Evolutionary conservation across 35 echinoderm and acorn worm species (phyloP).

Genomic region (Lytechinus pictus): DNA sequence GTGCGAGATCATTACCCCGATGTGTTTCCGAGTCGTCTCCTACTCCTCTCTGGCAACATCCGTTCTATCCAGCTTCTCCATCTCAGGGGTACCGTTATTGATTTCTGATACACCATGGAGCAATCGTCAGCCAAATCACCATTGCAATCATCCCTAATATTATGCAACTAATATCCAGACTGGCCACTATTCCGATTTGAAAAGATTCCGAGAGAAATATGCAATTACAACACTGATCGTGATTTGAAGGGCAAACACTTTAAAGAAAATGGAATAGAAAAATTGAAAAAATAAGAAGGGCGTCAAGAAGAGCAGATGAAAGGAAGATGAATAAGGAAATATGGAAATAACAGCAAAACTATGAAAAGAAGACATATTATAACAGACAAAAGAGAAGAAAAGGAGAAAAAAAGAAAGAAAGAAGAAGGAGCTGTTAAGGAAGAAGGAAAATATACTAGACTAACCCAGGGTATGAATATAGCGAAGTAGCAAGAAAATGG

Average conservation of each 20-base stretch:
- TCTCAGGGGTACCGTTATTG: background rate
- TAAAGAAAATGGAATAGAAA: background rate
- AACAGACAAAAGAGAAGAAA: no score
- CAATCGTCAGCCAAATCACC: background rate
- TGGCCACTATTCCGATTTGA: background rate
- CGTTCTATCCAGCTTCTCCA: background rate
- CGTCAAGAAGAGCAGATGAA: background rate
- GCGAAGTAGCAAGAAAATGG: no score
- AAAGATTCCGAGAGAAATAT: background rate
- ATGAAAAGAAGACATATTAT: background rate
- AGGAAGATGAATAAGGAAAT: background rate
- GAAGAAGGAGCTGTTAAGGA: no score
- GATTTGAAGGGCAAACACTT: background rate
- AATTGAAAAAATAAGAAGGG: background rate
- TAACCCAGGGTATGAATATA: no score
- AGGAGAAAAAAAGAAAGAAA: no score
- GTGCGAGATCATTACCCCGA: slow-evolving; percentile 7
- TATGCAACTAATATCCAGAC: background rate
- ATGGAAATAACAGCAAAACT: background rate
- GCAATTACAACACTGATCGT: background rate
- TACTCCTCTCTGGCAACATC: background rate
- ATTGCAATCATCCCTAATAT: background rate
- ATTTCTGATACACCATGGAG: slow-evolving; percentile 3
- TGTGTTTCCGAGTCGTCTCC: background rate
- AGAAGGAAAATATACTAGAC: no score